A percentile compares a stretch with the other conserved stretches of the same genome.
These are phyloP conservation scores for Syrmaticus mikado DNA, from an alignment of 2,113 vertebrate species.

Conservation along the genomic window DNA sequence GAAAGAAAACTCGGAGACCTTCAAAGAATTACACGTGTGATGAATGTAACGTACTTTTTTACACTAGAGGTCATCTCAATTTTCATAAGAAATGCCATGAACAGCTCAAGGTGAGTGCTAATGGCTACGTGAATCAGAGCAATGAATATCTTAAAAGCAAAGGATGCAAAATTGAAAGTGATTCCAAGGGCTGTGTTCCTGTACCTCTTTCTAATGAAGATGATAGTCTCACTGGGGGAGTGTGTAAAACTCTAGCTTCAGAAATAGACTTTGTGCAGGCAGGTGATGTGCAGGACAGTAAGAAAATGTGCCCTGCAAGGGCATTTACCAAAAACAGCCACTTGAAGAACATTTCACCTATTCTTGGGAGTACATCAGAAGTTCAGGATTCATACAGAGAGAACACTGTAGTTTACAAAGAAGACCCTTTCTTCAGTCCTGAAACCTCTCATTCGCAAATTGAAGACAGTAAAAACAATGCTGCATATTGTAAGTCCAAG, in stretches of 20 bases:
- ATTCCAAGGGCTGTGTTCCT: neutral
- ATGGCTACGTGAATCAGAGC: neutral
- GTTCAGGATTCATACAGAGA: neutral
- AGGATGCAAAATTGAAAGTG: neutral
- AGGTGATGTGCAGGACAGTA: neutral
- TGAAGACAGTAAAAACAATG: neutral
- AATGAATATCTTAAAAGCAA: neutral
- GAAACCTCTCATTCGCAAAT: neutral
- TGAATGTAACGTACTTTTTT: conserved; percentile 21
- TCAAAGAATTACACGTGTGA: neutral
- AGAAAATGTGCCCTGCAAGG: neutral
- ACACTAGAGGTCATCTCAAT: neutral
- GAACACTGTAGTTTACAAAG: neutral
- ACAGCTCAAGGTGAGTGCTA: neutral
- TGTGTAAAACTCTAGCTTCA: neutral
- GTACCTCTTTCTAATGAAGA: neutral
- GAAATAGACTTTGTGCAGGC: neutral
- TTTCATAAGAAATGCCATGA: conserved; percentile 45
- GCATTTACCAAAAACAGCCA: neutral
- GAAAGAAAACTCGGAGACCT: neutral
- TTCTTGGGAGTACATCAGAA: neutral
- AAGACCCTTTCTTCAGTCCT: neutral
- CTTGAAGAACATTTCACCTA: neutral
- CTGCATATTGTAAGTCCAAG: neutral
- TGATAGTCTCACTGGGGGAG: neutral